A percentile compares a stretch with the other conserved stretches of the same genome.
Evolutionary conservation across 2,888 invertebrate genomes (phyloP).

Genomic region (Drosophila buzzatii): DNA sequence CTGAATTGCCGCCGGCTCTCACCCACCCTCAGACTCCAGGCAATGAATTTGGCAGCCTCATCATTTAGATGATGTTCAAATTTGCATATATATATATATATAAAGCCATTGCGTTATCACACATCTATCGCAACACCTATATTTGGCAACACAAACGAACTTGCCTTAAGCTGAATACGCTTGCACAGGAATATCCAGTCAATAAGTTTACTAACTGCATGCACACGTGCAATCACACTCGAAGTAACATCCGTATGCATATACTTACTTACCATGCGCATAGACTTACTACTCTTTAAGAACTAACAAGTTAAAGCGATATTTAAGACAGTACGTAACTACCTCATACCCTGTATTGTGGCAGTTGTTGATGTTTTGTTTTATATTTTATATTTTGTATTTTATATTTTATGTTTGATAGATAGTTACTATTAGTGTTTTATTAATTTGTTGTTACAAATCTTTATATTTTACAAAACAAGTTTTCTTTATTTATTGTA

Average conservation of each 20-base stretch:
- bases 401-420: too few relatives aligned
- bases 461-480: too few relatives aligned
- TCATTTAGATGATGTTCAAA: slow-evolving; percentile 18
- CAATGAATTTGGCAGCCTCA: slow-evolving; percentile 1
- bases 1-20: slow-evolving; percentile 18
- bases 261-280: background rate
- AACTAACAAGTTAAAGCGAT: background rate
- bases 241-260: background rate
- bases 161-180: slow-evolving; percentile 25
- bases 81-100: slow-evolving; percentile 31
- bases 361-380: too few relatives aligned
- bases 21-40: background rate
- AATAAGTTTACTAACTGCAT: slow-evolving; percentile 24
- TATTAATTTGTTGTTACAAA: too few relatives aligned
- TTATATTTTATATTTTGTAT: too few relatives aligned
- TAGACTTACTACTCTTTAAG: background rate
- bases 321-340: background rate
- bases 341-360: background rate
- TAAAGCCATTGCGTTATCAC: slow-evolving; percentile 9
- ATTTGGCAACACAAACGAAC: slow-evolving; percentile 21
- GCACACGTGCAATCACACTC: background rate
- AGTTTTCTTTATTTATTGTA: too few relatives aligned
- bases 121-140: slow-evolving; percentile 23
- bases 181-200: background rate
- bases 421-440: too few relatives aligned